Conservation (phyloP, 2,888 invertebrate genomes). For the Limnephilus lunatus region DNA sequence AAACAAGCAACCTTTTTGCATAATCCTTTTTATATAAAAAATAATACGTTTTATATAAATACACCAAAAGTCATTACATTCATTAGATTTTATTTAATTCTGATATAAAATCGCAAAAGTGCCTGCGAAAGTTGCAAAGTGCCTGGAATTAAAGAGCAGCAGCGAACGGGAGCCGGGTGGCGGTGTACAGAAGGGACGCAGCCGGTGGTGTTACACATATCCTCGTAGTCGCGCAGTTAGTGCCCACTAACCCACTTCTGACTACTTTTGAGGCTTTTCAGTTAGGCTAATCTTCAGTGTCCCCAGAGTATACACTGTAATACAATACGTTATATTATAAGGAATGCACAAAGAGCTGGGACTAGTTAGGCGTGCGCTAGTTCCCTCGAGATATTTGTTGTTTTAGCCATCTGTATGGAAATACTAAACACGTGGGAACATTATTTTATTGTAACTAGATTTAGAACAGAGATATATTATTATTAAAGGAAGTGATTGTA, state of each 20-base stretch:
- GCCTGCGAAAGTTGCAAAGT: constrained; percentile 51
- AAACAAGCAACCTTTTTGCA: constrained; percentile 42
- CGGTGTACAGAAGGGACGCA: neutral
- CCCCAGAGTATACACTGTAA: neutral
- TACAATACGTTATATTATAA: neutral
- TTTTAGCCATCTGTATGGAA: constrained; percentile 56
- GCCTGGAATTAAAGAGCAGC: constrained; percentile 40
- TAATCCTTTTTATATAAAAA: constrained; percentile 33
- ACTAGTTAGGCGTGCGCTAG: neutral
- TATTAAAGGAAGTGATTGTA: constrained; percentile 56
- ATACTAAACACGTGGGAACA: constrained; percentile 78
- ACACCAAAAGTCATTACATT: constrained; percentile 28
- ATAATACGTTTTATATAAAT: constrained; percentile 33
- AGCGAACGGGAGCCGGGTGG: neutral
- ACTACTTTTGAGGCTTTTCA: constrained; percentile 24
- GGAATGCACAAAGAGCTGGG: neutral
- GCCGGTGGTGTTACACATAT: neutral
- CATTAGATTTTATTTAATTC: constrained; percentile 38
- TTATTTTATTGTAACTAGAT: constrained; percentile 73
- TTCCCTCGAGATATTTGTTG: neutral
- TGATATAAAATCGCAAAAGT: constrained; percentile 50
- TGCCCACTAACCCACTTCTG: neutral
- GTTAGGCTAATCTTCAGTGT: constrained; percentile 9
- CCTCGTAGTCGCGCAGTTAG: neutral
- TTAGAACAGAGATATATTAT: constrained; percentile 74